Evolutionary conservation across 2,113 vertebrate species (phyloP).

Genomic region (Pardalotus punctatus): DNA sequence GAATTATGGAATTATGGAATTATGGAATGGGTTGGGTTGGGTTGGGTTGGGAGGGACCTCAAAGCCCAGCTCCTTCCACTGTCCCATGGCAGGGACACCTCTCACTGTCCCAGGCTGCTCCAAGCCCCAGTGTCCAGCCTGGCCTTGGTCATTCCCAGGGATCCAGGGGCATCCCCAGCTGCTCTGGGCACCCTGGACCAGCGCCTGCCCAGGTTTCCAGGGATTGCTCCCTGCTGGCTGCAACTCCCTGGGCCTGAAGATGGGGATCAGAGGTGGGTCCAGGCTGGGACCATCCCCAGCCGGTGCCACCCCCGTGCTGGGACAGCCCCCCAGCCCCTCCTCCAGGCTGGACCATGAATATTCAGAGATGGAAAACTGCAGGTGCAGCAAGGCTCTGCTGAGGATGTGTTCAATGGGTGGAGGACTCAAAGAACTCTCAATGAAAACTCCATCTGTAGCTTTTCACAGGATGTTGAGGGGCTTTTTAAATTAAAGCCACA

Average conservation of each 20-base stretch:
- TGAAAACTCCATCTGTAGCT: constrained; percentile 75
- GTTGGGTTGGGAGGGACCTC: no score
- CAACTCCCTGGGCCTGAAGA: neutral
- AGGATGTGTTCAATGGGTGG: constrained; percentile 55
- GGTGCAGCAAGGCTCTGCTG: constrained; percentile 67
- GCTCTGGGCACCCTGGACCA: neutral
- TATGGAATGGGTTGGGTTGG: no score
- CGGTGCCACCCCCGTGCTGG: neutral
- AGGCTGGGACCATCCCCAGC: neutral
- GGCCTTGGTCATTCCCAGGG: neutral
- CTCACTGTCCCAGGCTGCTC: neutral
- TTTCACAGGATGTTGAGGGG: constrained; percentile 2
- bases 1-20: no score
- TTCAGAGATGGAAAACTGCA: constrained; percentile 73
- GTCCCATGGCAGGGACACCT: no score
- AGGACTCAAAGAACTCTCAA: constrained; percentile 63
- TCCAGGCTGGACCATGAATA: constrained; percentile 59
- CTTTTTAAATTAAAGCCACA: constrained; percentile 24
- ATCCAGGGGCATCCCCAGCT: neutral
- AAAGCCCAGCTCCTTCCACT: no score
- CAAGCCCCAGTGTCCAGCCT: rapidly evolving
- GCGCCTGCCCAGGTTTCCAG: rapidly evolving
- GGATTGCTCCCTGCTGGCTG: rapidly evolving
- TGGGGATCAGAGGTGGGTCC: neutral
- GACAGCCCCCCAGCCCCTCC: neutral